Evolutionary conservation across 2,113 vertebrate species (phyloP).

Genomic region (Phaetusa simplex): DNA sequence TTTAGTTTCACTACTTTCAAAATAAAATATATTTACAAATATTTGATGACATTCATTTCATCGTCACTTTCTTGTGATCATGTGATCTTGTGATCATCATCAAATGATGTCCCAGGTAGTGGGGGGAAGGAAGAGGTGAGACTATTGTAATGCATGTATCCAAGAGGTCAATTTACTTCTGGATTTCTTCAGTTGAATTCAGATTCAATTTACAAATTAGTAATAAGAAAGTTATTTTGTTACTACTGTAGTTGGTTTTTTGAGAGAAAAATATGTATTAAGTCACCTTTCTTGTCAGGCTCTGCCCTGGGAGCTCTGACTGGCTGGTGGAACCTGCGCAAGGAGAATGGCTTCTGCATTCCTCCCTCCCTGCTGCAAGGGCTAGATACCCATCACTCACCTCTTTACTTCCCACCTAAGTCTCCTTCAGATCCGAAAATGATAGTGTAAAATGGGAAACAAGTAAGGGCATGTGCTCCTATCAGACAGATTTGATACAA

Average conservation of each 20-base stretch:
- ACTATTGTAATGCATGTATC: neutral
- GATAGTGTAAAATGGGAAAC: neutral
- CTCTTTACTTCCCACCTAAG: neutral
- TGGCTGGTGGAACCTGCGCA: neutral
- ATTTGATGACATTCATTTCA: neutral
- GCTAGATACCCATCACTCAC: neutral
- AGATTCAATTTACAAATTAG: neutral
- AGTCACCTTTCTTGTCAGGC: neutral
- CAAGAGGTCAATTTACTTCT: neutral
- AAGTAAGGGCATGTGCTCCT: neutral
- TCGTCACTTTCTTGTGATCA: neutral
- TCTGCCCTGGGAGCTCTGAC: neutral
- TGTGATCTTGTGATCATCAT: neutral
- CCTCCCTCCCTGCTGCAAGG: neutral
- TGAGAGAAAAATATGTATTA: accelerated
- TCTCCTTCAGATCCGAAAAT: neutral
- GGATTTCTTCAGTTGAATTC: neutral
- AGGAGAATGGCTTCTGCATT: neutral
- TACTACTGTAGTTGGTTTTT: neutral
- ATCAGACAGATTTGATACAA: neutral
- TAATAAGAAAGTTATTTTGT: neutral
- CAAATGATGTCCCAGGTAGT: accelerated
- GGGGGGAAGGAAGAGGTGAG: neutral
- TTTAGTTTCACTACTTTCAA: neutral
- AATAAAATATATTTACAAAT: neutral